Conservation (phyloP, 2,888 invertebrate species). For the Cantharis nigra region DNA sequence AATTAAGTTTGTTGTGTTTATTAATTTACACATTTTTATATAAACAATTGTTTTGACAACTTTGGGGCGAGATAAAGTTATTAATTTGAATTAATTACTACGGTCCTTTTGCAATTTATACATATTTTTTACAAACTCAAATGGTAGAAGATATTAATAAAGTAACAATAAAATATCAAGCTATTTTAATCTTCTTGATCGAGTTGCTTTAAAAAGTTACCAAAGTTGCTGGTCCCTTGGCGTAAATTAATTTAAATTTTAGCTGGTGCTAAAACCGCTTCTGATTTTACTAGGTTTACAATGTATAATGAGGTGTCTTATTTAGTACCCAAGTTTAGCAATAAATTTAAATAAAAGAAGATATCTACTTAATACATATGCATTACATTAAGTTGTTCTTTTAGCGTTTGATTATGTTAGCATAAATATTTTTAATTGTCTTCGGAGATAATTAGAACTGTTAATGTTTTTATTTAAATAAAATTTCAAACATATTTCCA, state of each 20-base stretch:
- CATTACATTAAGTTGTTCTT: neutral
- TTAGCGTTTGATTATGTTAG: neutral
- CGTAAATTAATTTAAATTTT: conserved; percentile 21
- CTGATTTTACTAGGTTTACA: conserved; percentile 13
- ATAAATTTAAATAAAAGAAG: conserved; percentile 13
- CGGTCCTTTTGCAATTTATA: neutral
- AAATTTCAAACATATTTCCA: neutral
- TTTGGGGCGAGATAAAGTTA: neutral
- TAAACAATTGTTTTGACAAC: neutral
- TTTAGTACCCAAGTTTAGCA: conserved; percentile 10
- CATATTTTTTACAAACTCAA: neutral
- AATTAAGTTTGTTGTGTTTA: neutral
- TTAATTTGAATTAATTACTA: neutral
- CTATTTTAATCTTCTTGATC: conserved; percentile 30
- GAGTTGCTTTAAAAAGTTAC: conserved; percentile 19
- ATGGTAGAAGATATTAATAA: conserved; percentile 26
- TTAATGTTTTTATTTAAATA: neutral
- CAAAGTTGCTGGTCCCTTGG: conserved; percentile 14
- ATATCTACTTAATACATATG: conserved; percentile 2
- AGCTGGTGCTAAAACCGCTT: conserved; percentile 8
- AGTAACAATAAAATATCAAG: conserved; percentile 32
- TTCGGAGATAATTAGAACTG: neutral
- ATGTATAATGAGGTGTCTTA: conserved; percentile 19
- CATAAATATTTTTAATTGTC: neutral
- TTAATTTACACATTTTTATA: neutral